phyloP scores from a whole-genome alignment of 2,113 vertebrate species.

The Ovibos moschatus region DNA sequence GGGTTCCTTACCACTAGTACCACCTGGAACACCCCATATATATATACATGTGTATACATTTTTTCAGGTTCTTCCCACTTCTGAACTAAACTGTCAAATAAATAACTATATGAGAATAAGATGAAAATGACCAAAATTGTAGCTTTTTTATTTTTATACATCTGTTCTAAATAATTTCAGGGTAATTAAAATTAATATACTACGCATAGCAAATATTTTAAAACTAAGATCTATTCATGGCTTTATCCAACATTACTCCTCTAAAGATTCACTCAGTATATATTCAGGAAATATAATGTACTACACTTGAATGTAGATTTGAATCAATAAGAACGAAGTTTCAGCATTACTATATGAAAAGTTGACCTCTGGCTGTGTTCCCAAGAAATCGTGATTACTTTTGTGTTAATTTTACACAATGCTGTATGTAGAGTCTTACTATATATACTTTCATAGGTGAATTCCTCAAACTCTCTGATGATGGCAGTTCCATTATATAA shows the following conservation, averaged over 20 bases:
- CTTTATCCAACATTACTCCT: background rate
- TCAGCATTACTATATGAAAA: slow-evolving; percentile 15
- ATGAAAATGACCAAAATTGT: background rate
- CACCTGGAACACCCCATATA: background rate
- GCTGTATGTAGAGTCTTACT: background rate
- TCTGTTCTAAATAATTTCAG: background rate
- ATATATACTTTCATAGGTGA: background rate
- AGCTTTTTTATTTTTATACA: background rate
- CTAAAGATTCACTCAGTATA: background rate
- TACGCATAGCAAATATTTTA: background rate
- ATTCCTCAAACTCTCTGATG: background rate
- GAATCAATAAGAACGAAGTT: background rate
- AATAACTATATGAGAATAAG: background rate
- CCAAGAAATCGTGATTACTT: background rate
- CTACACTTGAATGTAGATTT: slow-evolving; percentile 24
- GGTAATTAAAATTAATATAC: background rate
- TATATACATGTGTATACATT: background rate
- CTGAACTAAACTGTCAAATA: background rate
- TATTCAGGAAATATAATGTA: slow-evolving; percentile 11
- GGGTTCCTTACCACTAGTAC: background rate
- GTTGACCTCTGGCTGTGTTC: background rate
- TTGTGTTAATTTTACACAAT: background rate
- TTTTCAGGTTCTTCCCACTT: background rate
- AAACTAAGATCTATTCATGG: background rate
- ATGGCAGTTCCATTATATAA: background rate